Evolutionary conservation across 2,113 vertebrate species (phyloP).

Genomic region (Heloderma charlesbogerti): DNA sequence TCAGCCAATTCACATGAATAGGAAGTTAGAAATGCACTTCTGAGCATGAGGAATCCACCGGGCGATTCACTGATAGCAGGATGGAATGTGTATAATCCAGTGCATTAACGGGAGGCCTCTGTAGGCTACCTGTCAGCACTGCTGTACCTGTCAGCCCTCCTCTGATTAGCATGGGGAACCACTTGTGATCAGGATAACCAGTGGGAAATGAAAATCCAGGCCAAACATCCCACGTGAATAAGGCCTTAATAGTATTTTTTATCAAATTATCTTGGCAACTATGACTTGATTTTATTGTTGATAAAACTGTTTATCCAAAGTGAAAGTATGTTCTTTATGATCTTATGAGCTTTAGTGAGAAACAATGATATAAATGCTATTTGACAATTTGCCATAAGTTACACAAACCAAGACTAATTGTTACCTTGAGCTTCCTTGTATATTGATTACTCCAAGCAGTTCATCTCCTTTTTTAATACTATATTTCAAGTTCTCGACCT

Average conservation of each 20-base stretch:
- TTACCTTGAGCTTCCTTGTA: not conserved
- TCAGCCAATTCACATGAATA: not conserved
- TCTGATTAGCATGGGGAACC: not conserved
- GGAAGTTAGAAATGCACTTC: not conserved
- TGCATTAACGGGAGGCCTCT: not conserved
- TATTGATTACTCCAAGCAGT: not conserved
- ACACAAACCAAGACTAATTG: conserved; percentile 13
- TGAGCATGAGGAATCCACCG: not conserved
- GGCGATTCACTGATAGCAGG: not conserved
- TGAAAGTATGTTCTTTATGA: not conserved
- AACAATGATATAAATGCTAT: not conserved
- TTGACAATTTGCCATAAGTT: conserved; percentile 35
- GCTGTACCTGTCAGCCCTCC: not conserved
- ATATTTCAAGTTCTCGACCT: not conserved
- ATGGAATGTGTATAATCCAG: not conserved
- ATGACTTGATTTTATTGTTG: not conserved
- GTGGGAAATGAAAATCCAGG: not conserved
- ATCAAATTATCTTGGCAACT: not conserved
- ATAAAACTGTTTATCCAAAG: not conserved
- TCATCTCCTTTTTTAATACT: not conserved
- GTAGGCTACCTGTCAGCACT: not conserved
- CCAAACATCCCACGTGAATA: not conserved
- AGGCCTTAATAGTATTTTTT: not conserved
- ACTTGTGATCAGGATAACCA: not conserved
- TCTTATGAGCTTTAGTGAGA: conserved; percentile 47